Base-by-base conservation (phyloP, 2,797 vertebrate genomes). In the Lepus townsendii region DNA sequence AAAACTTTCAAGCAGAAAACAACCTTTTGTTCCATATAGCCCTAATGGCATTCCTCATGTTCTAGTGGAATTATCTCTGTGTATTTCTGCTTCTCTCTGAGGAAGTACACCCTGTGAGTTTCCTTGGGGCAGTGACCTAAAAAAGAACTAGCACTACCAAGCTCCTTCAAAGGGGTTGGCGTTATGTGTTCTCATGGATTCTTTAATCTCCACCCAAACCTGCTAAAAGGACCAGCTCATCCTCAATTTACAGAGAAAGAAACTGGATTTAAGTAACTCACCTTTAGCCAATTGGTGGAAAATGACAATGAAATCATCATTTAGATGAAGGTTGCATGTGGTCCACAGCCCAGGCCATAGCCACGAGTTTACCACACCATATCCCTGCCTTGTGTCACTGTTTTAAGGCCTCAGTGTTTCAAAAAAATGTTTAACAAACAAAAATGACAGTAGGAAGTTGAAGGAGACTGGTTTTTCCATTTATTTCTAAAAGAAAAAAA, bases 401-500 rank as follows among this genome's bases (percentile, higher is more conserved):
- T 32, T 6, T 50, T 42, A 52, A n/a, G 38, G 2, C 35, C 80
- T 83, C 73, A 35, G 13, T 14, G 72, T 83, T 83, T 24, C 60
- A n/a, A 65, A 66, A 16, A 93, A 86, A 60, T 79, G 24, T 17
- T 65, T 80, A 69, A 35, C 24, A 27, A 57, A 65, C 20, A 83
- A 68, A 47, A 30, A 57, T 0, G 4, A 27, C 4, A 52, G 50
- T 30, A 14, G 3, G 63, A 78, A 66, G 27, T 27, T 77, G 17
- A 68, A 54, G 10, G 17, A 57, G 20, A 76, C 63, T 35, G 13
- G 16, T 73, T 62, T 13, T 26, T n/a, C 30, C 7, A 62, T 13
- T n/a, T 60, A 54, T 82, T 92, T 88, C 47, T 95, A 73, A 83
- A 88, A 91, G 22, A 57, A 57, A 57, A 16, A 57, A 57, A 57